Evolutionary conservation across 2,797 vertebrate species (phyloP), one percentile per base, ranked within the genome.

Genomic region (Lepus oiostolus): DNA sequence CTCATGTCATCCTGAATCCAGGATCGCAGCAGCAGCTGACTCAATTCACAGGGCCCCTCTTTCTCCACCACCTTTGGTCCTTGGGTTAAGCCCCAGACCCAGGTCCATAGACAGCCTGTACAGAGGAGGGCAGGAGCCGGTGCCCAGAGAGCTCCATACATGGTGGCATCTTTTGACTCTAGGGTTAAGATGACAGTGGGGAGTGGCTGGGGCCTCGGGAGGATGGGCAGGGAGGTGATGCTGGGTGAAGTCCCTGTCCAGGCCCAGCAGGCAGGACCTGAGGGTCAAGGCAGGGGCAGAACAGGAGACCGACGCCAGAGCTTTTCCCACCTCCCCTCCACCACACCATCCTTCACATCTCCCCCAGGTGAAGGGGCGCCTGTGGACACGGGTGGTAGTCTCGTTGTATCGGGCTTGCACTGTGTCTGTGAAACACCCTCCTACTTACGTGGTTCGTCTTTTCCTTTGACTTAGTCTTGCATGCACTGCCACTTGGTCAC

Each of bases 361-460:
- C 70, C 63, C 67, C 86, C 54, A 65, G 84, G 72, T 52, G 94
- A 28, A 9, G 60, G 52, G 79, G 68, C 91, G 47, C 88, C 95
- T 97, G 93, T 97, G 95, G 96, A 93, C 96, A 94, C 26, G 67
- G 94, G 67, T 96, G 94, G 94, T 83, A 83, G 96, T 96, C 96
- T 95, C 72, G 97, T 97, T 97, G 94, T 97, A 97, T 97, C 96
- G 94, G 95, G 97, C 97, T 97, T 96, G 96, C 97, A 96, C 96
- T 97, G 95, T 97, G 93, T 96, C 88, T 97, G 96, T 97, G 95
- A 97, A 97, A 90, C 58, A 82, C 70, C 70, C 94, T 96, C 67
- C 86, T 95, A 80, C 77, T 83, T 90, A 77, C 90, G 90, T 96
- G 88, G 14, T 96, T 92, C 92, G 88, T 97, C 65, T 83, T 93